Conservation (phyloP, 1,140 invertebrate species). For the Gryllus bimaculatus region DNA sequence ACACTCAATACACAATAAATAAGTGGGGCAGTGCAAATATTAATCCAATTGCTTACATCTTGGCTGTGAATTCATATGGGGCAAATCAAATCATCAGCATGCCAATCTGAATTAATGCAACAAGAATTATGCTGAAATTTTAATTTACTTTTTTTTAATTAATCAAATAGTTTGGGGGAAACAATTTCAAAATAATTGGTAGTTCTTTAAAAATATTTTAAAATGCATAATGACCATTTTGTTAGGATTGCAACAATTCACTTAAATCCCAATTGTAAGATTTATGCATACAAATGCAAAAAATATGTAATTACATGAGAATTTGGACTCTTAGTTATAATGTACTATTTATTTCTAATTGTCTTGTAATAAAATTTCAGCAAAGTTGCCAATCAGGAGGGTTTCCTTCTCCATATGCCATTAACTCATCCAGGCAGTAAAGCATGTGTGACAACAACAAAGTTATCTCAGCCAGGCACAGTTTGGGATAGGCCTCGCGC, state of each 20-base stretch:
- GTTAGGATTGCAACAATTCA: too few species aligned
- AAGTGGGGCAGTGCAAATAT: too few species aligned
- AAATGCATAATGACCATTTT: too few species aligned
- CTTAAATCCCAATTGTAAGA: too few species aligned
- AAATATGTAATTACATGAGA: too few species aligned
- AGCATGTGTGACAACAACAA: neutral
- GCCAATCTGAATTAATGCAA: neutral
- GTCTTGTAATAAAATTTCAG: neutral
- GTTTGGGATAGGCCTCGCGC: neutral
- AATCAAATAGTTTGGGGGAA: neutral
- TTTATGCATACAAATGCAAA: too few species aligned
- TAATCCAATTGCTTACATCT: neutral
- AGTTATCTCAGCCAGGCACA: neutral
- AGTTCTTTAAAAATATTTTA: too few species aligned
- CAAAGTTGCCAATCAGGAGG: neutral
- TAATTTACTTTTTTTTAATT: neutral
- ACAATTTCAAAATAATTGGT: too few species aligned
- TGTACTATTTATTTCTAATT: too few species aligned
- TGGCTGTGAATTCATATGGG: neutral
- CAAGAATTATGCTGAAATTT: neutral
- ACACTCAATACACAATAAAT: too few species aligned
- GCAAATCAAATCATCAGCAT: neutral
- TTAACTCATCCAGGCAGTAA: neutral
- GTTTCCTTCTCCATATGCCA: neutral
- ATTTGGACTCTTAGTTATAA: too few species aligned